Evolutionary conservation across 2,888 invertebrate genomes (phyloP), one percentile per base, ranked within the genome.

Genomic region (Brachyptera risi): DNA sequence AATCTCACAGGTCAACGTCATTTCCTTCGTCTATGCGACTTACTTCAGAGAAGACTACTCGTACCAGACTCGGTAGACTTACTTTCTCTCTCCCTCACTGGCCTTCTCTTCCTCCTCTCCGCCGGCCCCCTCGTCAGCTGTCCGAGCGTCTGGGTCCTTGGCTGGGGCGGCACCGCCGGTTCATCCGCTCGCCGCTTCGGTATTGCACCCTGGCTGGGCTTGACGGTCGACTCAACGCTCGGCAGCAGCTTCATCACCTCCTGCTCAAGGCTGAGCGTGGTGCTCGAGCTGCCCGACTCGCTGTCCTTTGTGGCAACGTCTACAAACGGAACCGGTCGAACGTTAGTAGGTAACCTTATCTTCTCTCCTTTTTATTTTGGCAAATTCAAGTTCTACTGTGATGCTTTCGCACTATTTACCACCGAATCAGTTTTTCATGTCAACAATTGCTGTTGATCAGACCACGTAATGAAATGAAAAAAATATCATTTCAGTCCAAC

Each of bases 261-360:
- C 60, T 75, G 75, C 58, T 75, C 76, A 58, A 74, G 68, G 62
- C 75, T 75, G 31, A 74, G 65, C 0, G 75, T 79, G 71, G 71
- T 79, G 73, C 73, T 81, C 2, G 78, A 79, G 68, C 80, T 81
- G 65, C 80, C 79, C 3, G 75, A 76, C 60, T 80, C 80, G 15
- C 72, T 72, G 27, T 74, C 75, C 63, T 77, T 74, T 67, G 75
- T 76, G 58, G 76, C 23, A n/a, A 21, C 47, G 21, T 4, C 47
- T 15, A 21, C n/a, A 42, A 42, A 23, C 5, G 24, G 24, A 13
- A 26, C n/a, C n/a, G n/a, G n/a, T n/a, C n/a, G n/a, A n/a, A n/a
- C 35, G 35, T 35, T 35, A n/a, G 3, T 38, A 38, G 4, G 13
- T 17, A 11, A 3, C 3, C 40, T 11, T 35, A 35, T 35, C 11